Base-by-base conservation (phyloP, 2,797 vertebrate species). In the Apogon hyalosoma region DNA sequence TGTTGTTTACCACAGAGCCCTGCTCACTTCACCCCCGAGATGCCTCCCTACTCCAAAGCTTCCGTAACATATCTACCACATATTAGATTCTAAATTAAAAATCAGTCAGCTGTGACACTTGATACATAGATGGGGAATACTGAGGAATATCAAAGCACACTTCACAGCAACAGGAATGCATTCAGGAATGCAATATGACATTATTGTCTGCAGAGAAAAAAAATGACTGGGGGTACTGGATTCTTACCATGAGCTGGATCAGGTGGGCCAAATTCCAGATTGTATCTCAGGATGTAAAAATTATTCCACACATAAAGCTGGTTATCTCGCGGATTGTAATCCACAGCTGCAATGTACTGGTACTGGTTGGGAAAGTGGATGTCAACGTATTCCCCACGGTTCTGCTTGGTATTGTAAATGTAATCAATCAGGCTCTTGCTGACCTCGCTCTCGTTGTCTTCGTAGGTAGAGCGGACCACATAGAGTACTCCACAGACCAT, bases 281-380 rank as follows among this genome's bases (percentile, higher is more conserved):
- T 97, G 71, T 99, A 99, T 72, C 96, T 92, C 88, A 99, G 95
- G 85, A 99, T 96, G 92, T 98, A 98, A 92, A 98, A 98, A 93
- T 99, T 99, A 95, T 99, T 99, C 98, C 98, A 99, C 68, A 99
- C 98, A 7, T 99, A 99, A 4, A 99, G 94, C 75, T 98, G 97
- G 91, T 99, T 99, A 88, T 99, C 98, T 90, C 98, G 92, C 63
- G 98, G 98, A 91, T 99, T 99, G 91, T 99, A 99, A 95, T 99
- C 98, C 97, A 98, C 97, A 63, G 98, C 95, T 13, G 98, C 96
- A 21, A 99, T 98, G 84, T 99, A 99, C 90, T 99, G 98, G 93
- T 99, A 99, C 91, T 98, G 97, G 92, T 99, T 99, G 88, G 98
- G 98, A 86, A 99, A 99, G 75, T 97, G 96, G 79, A 99, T 93